Evolutionary conservation across 2,797 vertebrate genomes (phyloP).

Genomic region (Xiphophorus birchmanni): DNA sequence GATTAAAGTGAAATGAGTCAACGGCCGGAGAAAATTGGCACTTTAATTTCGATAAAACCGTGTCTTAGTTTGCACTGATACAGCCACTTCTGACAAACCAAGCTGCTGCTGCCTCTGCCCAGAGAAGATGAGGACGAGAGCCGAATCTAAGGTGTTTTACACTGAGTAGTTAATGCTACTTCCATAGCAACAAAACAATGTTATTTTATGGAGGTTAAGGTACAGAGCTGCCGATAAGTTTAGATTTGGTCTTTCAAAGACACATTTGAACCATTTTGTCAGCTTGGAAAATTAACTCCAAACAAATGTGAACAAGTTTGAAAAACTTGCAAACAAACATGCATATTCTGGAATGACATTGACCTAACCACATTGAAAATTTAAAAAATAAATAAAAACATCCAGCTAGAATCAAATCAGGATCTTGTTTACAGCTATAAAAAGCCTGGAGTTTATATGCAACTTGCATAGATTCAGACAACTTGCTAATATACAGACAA

Average conservation of each 20-base stretch:
- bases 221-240: neutral
- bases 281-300: neutral
- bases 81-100: constrained; percentile 36
- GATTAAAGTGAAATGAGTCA: constrained; percentile 60
- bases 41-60: constrained; percentile 53
- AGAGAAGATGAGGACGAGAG: constrained; percentile 7
- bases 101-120: constrained; percentile 8
- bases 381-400: too few species aligned
- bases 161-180: neutral
- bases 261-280: neutral
- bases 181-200: neutral
- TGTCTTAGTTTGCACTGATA: constrained; percentile 44
- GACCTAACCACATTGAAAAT: too few species aligned
- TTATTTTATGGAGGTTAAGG: neutral
- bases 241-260: neutral
- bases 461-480: too few species aligned
- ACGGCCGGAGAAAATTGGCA: constrained; percentile 57
- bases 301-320: neutral
- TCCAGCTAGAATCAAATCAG: too few species aligned
- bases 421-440: too few species aligned
- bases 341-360: too few species aligned
- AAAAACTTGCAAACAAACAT: too few species aligned
- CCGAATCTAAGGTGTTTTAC: neutral
- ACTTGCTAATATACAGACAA: too few species aligned
- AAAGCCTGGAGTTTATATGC: too few species aligned